A percentile compares a stretch with the other conserved stretches of the same genome.
Conservation (phyloP, 2,888 invertebrate genomes). For the Malthinus flaveolus region DNA sequence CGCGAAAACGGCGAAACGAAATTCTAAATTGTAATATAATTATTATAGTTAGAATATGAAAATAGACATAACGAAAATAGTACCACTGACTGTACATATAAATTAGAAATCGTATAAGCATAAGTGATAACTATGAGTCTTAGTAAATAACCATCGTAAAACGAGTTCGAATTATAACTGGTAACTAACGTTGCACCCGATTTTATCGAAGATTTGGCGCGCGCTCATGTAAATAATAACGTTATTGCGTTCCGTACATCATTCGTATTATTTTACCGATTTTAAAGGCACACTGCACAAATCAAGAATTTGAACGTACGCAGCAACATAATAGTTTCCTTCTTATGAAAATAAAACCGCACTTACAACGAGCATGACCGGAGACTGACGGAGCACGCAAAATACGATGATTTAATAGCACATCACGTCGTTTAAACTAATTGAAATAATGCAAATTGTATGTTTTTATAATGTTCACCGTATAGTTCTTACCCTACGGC, state of each 20-base stretch:
- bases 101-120: slow-evolving; percentile 44
- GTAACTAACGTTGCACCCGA: slow-evolving; percentile 22
- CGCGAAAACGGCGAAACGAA: slow-evolving; percentile 52
- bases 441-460: slow-evolving; percentile 16
- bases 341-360: slow-evolving; percentile 44
- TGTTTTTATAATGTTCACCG: slow-evolving; percentile 34
- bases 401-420: slow-evolving; percentile 14
- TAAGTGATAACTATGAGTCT: slow-evolving; percentile 36
- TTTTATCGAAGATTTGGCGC: slow-evolving; percentile 15
- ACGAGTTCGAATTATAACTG: slow-evolving; percentile 33
- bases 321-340: slow-evolving; percentile 48
- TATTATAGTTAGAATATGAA: slow-evolving; percentile 45
- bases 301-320: slow-evolving; percentile 50
- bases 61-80: slow-evolving; percentile 48
- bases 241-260: slow-evolving; percentile 44
- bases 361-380: slow-evolving; percentile 37
- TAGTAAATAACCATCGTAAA: slow-evolving; percentile 33
- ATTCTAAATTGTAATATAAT: slow-evolving; percentile 57
- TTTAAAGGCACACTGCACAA: slow-evolving; percentile 51
- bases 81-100: slow-evolving; percentile 49
- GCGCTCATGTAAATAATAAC: slow-evolving; percentile 43
- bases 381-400: slow-evolving; percentile 38
- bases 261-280: slow-evolving; percentile 46
- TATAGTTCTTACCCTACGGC: slow-evolving; percentile 38
- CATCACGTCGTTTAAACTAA: slow-evolving; percentile 15